phyloP scores from a whole-genome alignment of 2,113 vertebrate genomes.

The Gobius niger region DNA sequence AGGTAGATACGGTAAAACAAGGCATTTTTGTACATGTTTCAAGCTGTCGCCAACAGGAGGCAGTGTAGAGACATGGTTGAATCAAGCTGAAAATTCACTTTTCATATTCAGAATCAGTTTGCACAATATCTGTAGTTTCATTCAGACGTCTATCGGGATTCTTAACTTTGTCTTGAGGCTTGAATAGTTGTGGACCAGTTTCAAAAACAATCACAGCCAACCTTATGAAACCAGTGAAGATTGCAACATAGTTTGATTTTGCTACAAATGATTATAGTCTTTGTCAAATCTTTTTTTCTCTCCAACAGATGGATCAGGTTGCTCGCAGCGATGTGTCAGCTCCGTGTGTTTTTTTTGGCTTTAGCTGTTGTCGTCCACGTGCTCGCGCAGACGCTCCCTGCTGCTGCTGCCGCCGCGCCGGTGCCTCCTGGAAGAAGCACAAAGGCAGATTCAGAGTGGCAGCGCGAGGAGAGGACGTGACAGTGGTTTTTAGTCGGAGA shows the following conservation, averaged over 20 bases:
- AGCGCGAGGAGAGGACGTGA: conserved; percentile 21
- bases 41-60: conserved; percentile 36
- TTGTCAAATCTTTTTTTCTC: too few species aligned
- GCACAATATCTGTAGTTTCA: neutral
- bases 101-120: neutral
- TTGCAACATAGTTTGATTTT: too few species aligned
- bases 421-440: conserved; percentile 57
- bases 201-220: too few species aligned
- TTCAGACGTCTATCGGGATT: neutral
- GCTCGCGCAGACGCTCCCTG: conserved; percentile 63
- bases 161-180: too few species aligned
- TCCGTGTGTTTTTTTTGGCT: neutral
- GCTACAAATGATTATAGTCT: too few species aligned
- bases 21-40: conserved; percentile 10
- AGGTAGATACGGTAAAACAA: conserved; percentile 6
- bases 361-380: conserved; percentile 56
- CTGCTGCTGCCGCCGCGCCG: conserved; percentile 32
- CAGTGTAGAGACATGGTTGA: conserved; percentile 31
- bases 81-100: neutral
- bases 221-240: too few species aligned
- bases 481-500: conserved; percentile 43
- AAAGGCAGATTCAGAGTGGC: conserved; percentile 26
- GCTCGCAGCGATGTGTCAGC: too few species aligned
- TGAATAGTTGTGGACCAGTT: too few species aligned
- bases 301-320: too few species aligned